phyloP scores from a whole-genome alignment of 2,888 invertebrate genomes.

The Athalia rosae region DNA sequence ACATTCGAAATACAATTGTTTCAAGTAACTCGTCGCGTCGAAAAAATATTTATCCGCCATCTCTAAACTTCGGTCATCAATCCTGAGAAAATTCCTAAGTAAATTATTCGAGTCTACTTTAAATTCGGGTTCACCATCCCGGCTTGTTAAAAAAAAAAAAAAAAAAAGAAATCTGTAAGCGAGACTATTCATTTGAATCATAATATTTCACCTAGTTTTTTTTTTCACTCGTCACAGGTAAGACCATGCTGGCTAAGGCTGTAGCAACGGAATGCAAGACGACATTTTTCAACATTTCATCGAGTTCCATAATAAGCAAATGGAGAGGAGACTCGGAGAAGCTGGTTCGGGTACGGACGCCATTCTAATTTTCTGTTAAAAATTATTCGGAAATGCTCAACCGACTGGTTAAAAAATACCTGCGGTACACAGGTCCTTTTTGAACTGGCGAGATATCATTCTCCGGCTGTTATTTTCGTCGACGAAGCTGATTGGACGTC shows the following conservation, averaged over 20 bases:
- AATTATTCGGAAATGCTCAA: not conserved
- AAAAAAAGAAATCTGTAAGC: too few species aligned
- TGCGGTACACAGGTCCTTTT: slow-evolving; percentile 82
- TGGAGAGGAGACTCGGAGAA: slow-evolving; percentile 98
- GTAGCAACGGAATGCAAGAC: slow-evolving; percentile 87
- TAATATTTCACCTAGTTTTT: not conserved
- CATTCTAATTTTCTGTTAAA: not conserved
- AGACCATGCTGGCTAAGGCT: slow-evolving; percentile 92
- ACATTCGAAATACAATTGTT: slow-evolving; percentile 11
- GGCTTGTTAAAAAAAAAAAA: not conserved
- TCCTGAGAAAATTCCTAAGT: slow-evolving; percentile 22
- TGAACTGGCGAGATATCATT: slow-evolving; percentile 88
- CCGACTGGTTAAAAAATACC: not conserved
- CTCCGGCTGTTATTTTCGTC: slow-evolving; percentile 93
- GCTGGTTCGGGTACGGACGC: slow-evolving; percentile 83
- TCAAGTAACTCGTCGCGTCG: slow-evolving; percentile 13
- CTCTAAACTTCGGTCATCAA: slow-evolving; percentile 32
- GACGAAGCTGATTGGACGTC: slow-evolving; percentile 94
- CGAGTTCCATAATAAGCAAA: slow-evolving; percentile 93
- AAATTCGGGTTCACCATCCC: not conserved
- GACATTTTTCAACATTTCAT: slow-evolving; percentile 93
- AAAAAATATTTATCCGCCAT: slow-evolving; percentile 18
- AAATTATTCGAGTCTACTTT: slow-evolving; percentile 29
- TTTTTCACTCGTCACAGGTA: slow-evolving; percentile 74
- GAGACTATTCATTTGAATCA: not conserved